Evolutionary conservation across 1,140 invertebrate genomes (phyloP), one percentile per base, ranked within the genome.

Genomic region (Dinoponera quadriceps): DNA sequence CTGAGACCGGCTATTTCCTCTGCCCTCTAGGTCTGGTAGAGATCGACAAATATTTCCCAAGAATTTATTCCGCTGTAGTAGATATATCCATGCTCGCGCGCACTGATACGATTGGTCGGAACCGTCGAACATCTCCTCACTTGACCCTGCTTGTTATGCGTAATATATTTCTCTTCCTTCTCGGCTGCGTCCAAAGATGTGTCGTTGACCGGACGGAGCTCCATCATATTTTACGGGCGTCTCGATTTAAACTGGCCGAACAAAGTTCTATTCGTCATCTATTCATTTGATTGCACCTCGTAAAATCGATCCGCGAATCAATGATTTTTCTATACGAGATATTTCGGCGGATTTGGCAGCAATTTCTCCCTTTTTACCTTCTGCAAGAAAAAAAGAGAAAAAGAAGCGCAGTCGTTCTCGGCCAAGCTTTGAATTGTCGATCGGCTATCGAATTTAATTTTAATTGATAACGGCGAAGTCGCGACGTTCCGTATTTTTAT

Each of bases 11-110:
- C 66, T 83, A 83, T 87, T 51, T 78, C 55, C 29, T 68, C 51
- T 49, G 18, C 59, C 13, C 51, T 65, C 51, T 65, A 54, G 48
- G 48, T 7, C 13, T 5, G 54, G 49, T 38, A 54, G 69, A 59
- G 59, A 44, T 83, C 84, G 84, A 72, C 85, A 87, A 87, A 87
- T 86, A 87, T 87, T 87, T 78, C 59, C 59, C 54, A 62, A 75
- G 85, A 87, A 87, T 87, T 87, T 87, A 87, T 87, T 86, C 59
- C 80, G 18, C 48, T 44, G 72, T 20, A 83, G 74, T 55, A 68
- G 85, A 68, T 86, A 83, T 62, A 78, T 65, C 44, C 16, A 38
- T 38, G 65, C 48, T 72, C 65, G 16, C 9, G 22, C 9, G 22
- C 16, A 48, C 22, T 33, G 72, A 86, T 83, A 83, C 55, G 84